Conservation (phyloP, 2,888 invertebrate genomes). For the Alloplasta piceator region DNA sequence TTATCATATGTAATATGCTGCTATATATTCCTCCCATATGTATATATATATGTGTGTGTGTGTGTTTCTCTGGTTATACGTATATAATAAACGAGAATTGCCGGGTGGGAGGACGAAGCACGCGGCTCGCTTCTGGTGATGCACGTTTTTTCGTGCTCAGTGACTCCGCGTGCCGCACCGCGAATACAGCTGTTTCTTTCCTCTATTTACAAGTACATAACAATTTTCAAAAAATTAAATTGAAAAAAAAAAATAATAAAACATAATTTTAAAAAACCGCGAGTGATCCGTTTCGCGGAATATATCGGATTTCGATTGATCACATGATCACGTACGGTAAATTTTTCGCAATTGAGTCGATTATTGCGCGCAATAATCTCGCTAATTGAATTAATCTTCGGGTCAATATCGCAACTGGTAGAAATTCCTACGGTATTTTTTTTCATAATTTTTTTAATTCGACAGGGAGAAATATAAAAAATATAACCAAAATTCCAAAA, state of each 20-base stretch:
- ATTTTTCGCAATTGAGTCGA: no score
- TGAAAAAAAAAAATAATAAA: conserved; percentile 4
- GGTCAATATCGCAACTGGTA: no score
- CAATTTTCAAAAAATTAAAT: background rate
- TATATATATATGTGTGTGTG: background rate
- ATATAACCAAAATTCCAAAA: no score
- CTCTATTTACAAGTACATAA: background rate
- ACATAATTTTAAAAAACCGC: background rate
- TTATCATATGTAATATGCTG: conserved; percentile 11
- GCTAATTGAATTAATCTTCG: no score
- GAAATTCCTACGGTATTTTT: no score
- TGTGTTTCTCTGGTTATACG: conserved; percentile 18
- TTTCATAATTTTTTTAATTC: no score
- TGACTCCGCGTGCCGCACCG: conserved; percentile 65
- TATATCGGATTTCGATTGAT: no score
- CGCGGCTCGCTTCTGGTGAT: conserved; percentile 52
- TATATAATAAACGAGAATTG: conserved; percentile 40
- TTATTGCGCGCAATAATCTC: no score
- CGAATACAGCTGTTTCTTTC: conserved; percentile 49
- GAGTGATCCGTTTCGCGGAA: no score
- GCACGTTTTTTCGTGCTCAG: conserved; percentile 66
- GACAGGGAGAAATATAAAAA: no score
- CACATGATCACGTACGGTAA: no score
- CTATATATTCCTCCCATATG: conserved; percentile 14
- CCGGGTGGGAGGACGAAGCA: conserved; percentile 56